Evolutionary conservation across 2,113 vertebrate species (phyloP).

Genomic region (Corythaeola cristata): DNA sequence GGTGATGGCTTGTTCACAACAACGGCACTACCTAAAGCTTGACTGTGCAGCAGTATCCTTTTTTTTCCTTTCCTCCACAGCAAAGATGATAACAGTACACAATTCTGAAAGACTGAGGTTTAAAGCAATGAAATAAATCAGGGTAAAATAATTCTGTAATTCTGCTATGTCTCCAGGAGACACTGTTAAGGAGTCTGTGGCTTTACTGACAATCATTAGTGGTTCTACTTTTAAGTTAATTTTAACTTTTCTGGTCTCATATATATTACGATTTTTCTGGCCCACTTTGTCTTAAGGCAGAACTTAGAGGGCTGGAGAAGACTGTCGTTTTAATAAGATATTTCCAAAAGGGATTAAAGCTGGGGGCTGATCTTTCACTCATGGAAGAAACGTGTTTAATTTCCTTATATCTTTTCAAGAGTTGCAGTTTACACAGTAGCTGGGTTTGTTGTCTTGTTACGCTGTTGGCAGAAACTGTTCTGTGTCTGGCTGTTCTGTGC

Average conservation of each 20-base stretch:
- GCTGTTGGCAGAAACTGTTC: conserved; percentile 37
- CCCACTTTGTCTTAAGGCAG: background rate
- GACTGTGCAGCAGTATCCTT: background rate
- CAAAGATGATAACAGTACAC: background rate
- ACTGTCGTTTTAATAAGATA: background rate
- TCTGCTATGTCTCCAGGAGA: background rate
- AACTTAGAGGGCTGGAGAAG: background rate
- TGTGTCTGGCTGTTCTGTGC: conserved; percentile 55
- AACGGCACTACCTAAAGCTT: background rate
- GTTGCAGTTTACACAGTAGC: background rate
- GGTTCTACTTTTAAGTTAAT: background rate
- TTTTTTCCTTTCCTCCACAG: background rate
- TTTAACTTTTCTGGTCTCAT: background rate
- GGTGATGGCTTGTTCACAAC: background rate
- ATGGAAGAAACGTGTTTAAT: background rate
- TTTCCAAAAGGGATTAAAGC: background rate
- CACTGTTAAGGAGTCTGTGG: background rate
- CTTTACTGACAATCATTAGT: conserved; percentile 36
- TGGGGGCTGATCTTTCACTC: background rate
- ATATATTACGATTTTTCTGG: background rate
- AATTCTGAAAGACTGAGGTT: background rate
- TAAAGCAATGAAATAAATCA: background rate
- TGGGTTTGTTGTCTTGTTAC: background rate
- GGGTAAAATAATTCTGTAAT: background rate
- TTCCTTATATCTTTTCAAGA: background rate